Evolutionary conservation across 2,888 invertebrate species (phyloP), one percentile per base, ranked within the genome.

Genomic region (Heteropelma amictum): DNA sequence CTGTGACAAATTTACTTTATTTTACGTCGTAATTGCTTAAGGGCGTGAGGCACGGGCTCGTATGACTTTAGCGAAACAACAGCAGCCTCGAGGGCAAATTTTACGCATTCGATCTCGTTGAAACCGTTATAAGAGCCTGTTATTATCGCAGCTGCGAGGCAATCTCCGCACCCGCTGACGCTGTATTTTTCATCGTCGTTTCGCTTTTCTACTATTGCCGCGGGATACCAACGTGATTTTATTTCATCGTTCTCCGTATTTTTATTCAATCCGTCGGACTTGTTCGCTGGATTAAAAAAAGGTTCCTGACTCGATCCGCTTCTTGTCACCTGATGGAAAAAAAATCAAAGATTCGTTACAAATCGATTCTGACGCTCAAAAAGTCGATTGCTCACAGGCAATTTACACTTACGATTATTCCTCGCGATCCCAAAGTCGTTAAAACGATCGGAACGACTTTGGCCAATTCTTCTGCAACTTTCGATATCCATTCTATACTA

Each of bases 161-260:
- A 88, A 77, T 88, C 89, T 2, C 88, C 88, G 53, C 88, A 88
- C n/a, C 89, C 89, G 68, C 84, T 88, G 0, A 84, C 88, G 60
- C 81, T 88, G 5, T 80, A 69, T 19, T 72, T 79, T 60, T 82
- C 77, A 5, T 58, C 56, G 0, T 72, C 19, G 33, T 79, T 42
- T 67, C 26, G 1, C 70, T 75, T 56, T 12, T 42, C 26, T 8
- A 40, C 42, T 17, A 28, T 53, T n/a, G 81, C 51, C n/a, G 84
- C 77, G 0, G 81, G 75, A 74, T 89, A 88, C 47, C 86, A 76
- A 47, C 82, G 85, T 3, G 87, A 86, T 47, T 81, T 78, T 23
- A 82, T 71, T 26, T 26, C 8, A 3, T 47, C 56, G 23, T 54
- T 33, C 7, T n/a, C 33, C 10, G 3, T 21, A 33, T 2, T 7